phyloP scores from a whole-genome alignment of 2,113 vertebrate species.

The Phaethornis superciliosus region DNA sequence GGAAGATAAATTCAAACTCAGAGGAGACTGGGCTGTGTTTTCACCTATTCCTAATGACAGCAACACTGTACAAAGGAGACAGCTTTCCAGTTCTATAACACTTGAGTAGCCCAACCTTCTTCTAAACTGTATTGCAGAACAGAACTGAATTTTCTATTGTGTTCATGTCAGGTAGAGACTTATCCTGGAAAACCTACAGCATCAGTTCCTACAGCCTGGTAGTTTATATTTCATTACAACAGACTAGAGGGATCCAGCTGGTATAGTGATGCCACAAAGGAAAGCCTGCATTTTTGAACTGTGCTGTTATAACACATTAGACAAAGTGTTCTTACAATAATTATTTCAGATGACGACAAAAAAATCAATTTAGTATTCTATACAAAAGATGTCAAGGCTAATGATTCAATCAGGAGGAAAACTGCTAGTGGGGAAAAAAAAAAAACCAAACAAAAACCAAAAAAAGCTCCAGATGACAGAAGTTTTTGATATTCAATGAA shows the following conservation, averaged over 20 bases:
- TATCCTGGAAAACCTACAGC: not conserved
- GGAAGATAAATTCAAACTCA: not conserved
- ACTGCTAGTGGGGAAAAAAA: not conserved
- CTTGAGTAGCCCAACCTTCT: not conserved
- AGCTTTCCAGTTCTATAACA: not conserved
- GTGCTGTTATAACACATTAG: not conserved
- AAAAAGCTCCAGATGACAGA: not conserved
- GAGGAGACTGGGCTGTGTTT: not conserved
- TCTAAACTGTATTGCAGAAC: not conserved
- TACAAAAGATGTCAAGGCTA: slow-evolving; percentile 31
- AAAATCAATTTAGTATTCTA: not conserved
- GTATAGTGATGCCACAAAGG: not conserved
- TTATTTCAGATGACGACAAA: slow-evolving; percentile 5
- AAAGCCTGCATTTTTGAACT: not conserved
- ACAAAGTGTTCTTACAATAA: not conserved
- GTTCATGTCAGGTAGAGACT: not conserved
- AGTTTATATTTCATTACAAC: not conserved
- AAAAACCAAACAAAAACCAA: not conserved
- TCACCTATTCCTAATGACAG: not conserved
- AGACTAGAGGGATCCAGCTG: not conserved
- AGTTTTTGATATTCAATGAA: not conserved
- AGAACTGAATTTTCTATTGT: not conserved
- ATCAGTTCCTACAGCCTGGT: not conserved
- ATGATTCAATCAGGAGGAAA: slow-evolving; percentile 21
- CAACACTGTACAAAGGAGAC: not conserved